Evolutionary conservation across 2,888 invertebrate species (phyloP).

Genomic region (Cataglyphis cursor): DNA sequence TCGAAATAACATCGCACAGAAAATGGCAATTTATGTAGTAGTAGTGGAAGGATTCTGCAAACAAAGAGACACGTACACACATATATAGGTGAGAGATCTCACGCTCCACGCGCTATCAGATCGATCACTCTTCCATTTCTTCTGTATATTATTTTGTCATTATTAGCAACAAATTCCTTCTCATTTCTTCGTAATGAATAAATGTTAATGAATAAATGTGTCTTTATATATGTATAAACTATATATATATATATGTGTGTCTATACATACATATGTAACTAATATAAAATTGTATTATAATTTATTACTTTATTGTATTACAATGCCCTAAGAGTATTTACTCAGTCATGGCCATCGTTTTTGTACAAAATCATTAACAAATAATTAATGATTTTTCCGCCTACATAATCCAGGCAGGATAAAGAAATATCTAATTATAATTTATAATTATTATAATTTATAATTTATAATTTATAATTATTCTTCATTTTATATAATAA

Average conservation of each 20-base stretch:
- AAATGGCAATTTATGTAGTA: constrained; percentile 15
- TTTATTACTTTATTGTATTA: neutral
- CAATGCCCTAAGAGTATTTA: neutral
- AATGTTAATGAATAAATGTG: neutral
- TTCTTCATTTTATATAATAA: neutral
- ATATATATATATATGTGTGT: too few relatives aligned
- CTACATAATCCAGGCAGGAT: neutral
- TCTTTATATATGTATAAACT: neutral
- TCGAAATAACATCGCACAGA: neutral
- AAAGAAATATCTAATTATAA: neutral
- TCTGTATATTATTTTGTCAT: neutral
- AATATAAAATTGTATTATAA: neutral
- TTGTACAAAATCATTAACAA: neutral
- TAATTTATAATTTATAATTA: too few relatives aligned
- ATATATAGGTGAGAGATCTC: constrained; percentile 23
- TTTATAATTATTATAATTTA: too few relatives aligned
- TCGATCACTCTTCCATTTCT: neutral
- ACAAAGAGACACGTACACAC: constrained; percentile 24
- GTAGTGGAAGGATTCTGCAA: constrained; percentile 21
- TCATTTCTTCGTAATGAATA: neutral
- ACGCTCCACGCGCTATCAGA: neutral
- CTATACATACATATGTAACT: neutral
- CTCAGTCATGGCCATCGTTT: constrained; percentile 14
- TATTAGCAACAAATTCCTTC: neutral
- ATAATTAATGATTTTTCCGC: neutral